A percentile compares a stretch with the other conserved stretches of the same genome.
Evolutionary conservation across 2,113 vertebrate genomes (phyloP).

Genomic region (Polypterus senegalus): DNA sequence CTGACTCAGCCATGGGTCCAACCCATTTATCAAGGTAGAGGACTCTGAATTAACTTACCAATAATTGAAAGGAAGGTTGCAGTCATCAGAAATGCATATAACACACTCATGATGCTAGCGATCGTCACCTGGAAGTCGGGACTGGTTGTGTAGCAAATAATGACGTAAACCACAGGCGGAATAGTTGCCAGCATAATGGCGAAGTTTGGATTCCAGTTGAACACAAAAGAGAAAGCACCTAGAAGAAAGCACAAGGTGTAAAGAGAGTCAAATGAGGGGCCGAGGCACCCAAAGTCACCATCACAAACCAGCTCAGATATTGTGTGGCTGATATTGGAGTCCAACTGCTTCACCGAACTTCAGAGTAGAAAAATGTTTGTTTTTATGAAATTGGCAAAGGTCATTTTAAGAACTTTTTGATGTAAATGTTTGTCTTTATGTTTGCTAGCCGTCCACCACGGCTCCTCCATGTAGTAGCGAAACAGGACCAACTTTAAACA

Average conservation of each 20-base stretch:
- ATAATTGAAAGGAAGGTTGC: conserved; percentile 58
- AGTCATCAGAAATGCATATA: conserved; percentile 64
- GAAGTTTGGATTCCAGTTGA: conserved; percentile 31
- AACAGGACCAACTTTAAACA: too few relatives aligned
- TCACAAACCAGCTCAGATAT: too few relatives aligned
- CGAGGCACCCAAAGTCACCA: too few relatives aligned
- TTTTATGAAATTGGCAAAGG: too few relatives aligned
- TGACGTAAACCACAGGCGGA: conserved; percentile 49
- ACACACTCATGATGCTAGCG: conserved; percentile 49
- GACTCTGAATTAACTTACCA: conserved; percentile 30
- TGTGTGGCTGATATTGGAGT: too few relatives aligned
- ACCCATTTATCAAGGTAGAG: background rate
- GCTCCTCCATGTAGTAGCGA: too few relatives aligned
- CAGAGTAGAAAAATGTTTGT: too few relatives aligned
- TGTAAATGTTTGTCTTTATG: too few relatives aligned
- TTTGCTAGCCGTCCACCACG: too few relatives aligned
- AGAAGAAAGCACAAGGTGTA: background rate
- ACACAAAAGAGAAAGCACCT: conserved; percentile 59
- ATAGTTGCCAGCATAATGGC: conserved; percentile 43
- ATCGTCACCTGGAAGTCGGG: conserved; percentile 48
- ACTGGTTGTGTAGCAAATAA: conserved; percentile 49
- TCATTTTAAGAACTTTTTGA: too few relatives aligned
- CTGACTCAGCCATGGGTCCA: background rate
- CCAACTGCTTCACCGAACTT: too few relatives aligned
- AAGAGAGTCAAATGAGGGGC: too few relatives aligned